Percentiles rank a stretch among this genome's conserved stretches.
These are phyloP conservation scores for Volucella bombylans DNA, from an alignment of 2,888 invertebrate genomes.

Conservation along the genomic window DNA sequence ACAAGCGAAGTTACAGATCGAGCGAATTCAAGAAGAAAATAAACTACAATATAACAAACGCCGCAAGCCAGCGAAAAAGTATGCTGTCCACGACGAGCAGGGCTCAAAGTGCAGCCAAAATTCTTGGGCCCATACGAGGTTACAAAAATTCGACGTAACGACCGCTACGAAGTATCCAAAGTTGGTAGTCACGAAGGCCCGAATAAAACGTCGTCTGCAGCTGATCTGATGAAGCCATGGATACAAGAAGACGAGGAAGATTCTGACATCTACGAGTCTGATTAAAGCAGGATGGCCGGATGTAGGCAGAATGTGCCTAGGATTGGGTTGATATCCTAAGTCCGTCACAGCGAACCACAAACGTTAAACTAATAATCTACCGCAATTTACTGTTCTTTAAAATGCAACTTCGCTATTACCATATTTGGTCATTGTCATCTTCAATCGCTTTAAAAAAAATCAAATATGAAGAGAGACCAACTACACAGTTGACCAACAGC, in stretches of 20 bases:
- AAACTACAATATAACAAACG: constrained; percentile 20
- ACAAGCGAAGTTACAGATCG: neutral
- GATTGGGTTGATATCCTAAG: no score
- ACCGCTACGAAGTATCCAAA: no score
- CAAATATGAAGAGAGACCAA: no score
- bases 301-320: neutral
- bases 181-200: constrained; percentile 53
- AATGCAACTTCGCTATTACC: no score
- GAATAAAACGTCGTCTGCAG: constrained; percentile 26
- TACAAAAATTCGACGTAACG: constrained; percentile 2
- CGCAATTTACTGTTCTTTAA: no score
- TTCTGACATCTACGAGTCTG: constrained; percentile 26
- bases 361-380: no score
- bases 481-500: no score
- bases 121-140: constrained; percentile 18
- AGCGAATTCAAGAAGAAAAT: constrained; percentile 42
- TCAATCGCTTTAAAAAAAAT: no score
- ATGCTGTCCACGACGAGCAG: constrained; percentile 23
- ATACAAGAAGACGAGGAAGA: neutral
- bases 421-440: no score
- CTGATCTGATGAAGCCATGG: constrained; percentile 49
- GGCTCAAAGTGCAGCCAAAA: constrained; percentile 40
- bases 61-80: constrained; percentile 21
- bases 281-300: no score
- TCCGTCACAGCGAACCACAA: constrained; percentile 1